phyloP scores from a whole-genome alignment of 2,113 vertebrate genomes.

The Synodontis membranacea region DNA sequence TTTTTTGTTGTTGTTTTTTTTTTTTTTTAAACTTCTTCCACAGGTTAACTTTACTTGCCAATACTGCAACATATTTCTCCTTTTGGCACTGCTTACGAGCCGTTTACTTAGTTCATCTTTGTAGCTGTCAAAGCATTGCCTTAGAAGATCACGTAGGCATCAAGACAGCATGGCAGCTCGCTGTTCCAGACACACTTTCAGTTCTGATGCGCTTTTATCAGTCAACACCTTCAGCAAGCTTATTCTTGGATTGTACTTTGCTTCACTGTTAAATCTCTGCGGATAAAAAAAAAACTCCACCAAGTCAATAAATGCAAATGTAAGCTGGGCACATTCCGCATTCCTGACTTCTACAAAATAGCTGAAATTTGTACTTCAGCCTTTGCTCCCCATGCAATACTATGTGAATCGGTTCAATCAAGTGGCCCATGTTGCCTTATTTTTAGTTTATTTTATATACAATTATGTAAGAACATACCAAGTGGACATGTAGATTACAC shows the following conservation, averaged over 20 bases:
- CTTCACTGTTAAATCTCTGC: background rate
- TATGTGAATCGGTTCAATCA: background rate
- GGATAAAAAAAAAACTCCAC: background rate
- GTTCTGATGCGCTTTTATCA: conserved; percentile 12
- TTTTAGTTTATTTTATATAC: too few relatives aligned
- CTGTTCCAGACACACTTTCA: background rate
- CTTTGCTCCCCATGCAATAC: background rate
- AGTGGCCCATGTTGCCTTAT: background rate
- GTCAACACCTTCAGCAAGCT: conserved; percentile 2
- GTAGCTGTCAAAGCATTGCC: background rate
- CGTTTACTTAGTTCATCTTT: background rate
- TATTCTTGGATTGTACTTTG: conserved; percentile 3
- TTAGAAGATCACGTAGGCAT: background rate
- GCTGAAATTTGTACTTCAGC: background rate
- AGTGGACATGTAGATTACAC: too few relatives aligned
- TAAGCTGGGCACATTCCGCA: background rate
- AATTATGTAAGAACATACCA: too few relatives aligned
- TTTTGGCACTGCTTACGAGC: background rate
- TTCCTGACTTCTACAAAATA: background rate
- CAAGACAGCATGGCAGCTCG: background rate
- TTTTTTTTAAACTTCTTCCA: background rate
- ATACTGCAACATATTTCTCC: background rate
- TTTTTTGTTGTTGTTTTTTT: too few relatives aligned
- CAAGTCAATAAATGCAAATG: conserved; percentile 4
- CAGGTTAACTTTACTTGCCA: background rate